phyloP scores from a whole-genome alignment of 2,797 vertebrate species.

The Acropternis orthonyx region DNA sequence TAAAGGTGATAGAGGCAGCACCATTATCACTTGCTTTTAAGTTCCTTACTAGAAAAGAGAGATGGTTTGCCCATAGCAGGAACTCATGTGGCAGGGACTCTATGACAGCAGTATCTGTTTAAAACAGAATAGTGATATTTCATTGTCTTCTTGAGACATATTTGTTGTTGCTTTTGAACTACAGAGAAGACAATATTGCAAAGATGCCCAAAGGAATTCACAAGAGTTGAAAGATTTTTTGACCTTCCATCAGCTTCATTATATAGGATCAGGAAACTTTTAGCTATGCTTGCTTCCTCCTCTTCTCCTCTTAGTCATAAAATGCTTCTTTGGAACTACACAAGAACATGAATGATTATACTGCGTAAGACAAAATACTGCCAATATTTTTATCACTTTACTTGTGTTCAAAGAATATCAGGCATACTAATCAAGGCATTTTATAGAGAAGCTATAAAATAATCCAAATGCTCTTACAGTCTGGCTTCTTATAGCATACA shows the following conservation, averaged over 20 bases:
- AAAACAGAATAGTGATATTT: not conserved
- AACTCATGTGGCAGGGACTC: not conserved
- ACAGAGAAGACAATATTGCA: not conserved
- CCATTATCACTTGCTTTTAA: not conserved
- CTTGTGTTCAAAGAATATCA: not conserved
- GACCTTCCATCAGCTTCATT: not conserved
- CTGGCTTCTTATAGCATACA: not conserved
- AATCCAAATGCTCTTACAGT: not conserved
- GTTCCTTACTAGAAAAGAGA: not conserved
- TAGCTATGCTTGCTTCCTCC: not conserved
- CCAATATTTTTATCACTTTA: not conserved
- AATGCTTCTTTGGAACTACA: not conserved
- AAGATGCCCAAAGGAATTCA: not conserved
- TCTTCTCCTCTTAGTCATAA: not conserved
- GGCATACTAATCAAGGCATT: not conserved
- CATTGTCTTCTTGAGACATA: not conserved
- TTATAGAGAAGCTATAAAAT: not conserved
- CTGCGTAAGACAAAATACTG: not conserved
- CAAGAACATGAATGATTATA: not conserved
- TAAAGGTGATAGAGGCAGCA: not conserved
- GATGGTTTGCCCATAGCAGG: not conserved
- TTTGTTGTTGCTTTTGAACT: not conserved
- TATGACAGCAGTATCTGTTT: not conserved
- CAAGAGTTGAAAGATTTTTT: not conserved
- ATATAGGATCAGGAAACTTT: not conserved